Conservation (phyloP, 2,797 vertebrate species). For the Onychomys arenicola region DNA sequence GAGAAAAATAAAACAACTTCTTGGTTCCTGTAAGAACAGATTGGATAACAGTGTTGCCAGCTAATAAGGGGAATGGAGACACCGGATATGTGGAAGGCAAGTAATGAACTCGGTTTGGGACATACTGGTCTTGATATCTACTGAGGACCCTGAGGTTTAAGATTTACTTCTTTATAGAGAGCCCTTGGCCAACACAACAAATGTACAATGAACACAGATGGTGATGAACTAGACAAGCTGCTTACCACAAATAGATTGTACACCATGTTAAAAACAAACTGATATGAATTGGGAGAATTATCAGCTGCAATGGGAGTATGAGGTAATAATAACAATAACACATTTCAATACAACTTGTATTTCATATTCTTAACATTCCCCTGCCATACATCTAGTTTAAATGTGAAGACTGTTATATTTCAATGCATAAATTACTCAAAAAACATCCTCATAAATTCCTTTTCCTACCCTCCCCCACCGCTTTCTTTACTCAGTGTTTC, state of each 20-base stretch:
- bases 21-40: neutral
- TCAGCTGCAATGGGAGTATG: neutral
- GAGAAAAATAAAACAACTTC: neutral
- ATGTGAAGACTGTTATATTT: neutral
- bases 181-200: neutral
- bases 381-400: slow-evolving; percentile 1
- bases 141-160: neutral
- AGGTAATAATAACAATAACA: neutral
- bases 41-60: neutral
- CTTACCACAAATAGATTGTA: neutral
- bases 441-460: slow-evolving; percentile 26
- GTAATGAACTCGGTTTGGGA: neutral
- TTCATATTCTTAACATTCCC: neutral
- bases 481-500: neutral
- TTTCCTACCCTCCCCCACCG: neutral
- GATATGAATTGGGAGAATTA: neutral
- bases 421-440: neutral
- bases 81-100: neutral
- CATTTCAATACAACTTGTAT: neutral
- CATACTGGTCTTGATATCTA: neutral
- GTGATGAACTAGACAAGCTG: neutral
- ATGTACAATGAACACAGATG: neutral
- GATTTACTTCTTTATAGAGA: slow-evolving; percentile 22
- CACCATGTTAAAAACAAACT: neutral
- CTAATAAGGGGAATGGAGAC: neutral